Conservation (phyloP, 2,113 vertebrate species). For the Mus pahari region DNA sequence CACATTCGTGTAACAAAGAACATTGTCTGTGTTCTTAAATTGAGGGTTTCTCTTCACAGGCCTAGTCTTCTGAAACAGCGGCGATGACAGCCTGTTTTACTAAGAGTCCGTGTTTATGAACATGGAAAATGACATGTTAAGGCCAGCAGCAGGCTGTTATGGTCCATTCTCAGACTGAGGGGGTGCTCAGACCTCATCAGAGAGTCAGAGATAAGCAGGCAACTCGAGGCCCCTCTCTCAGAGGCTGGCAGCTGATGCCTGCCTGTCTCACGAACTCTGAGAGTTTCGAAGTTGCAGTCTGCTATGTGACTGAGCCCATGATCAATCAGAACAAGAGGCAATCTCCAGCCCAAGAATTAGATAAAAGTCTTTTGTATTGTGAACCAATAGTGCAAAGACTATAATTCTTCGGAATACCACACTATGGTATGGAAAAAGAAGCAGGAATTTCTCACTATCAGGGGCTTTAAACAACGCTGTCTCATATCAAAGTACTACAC, state of each 20-base stretch:
- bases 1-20: background rate
- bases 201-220: background rate
- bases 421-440: background rate
- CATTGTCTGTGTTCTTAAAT: conserved; percentile 41
- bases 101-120: background rate
- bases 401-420: background rate
- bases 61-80: conserved; percentile 30
- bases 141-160: background rate
- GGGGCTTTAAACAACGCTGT: background rate
- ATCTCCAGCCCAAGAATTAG: background rate
- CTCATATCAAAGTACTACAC: too few relatives aligned
- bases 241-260: background rate
- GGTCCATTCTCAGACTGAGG: background rate
- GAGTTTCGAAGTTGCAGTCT: background rate
- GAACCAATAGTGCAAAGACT: background rate
- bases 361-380: background rate
- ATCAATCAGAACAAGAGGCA: background rate
- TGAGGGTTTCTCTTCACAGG: conserved; percentile 10
- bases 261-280: background rate
- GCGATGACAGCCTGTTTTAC: background rate
- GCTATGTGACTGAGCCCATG: background rate
- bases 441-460: background rate
- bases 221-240: background rate
- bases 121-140: background rate
- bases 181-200: background rate